Evolutionary conservation across 1,140 invertebrate species (phyloP), one percentile per base, ranked within the genome.

Genomic region (Nasonia longicornis): DNA sequence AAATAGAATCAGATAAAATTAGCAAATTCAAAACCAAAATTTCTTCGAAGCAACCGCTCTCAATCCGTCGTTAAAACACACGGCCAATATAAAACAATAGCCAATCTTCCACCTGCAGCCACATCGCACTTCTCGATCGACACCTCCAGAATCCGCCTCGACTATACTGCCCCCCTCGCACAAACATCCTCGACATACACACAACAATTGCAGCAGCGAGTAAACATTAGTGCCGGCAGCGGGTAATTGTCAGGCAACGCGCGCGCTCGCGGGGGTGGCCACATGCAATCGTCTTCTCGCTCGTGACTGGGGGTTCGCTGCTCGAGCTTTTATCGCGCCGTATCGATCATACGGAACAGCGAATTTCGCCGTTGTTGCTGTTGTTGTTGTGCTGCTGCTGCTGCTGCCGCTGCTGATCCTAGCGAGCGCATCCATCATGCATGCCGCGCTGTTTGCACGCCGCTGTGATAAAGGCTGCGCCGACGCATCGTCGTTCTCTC

Each of bases 271-370:
- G 0, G 45, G 45, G 0, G 26, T 26, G 26, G 45, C 14, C 64
- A 35, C 77, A 70, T 64, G 79, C 42, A 80, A 75, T 80, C 72
- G 72, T 76, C 64, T 80, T 80, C 29, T 29, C 38, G 12, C 35
- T 73, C 64, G 38, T 48, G 63, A 69, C 42, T 77, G 58, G 26
- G 74, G 29, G 38, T 38, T 48, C 45, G 11, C 45, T 58, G 38
- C 20, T 58, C 52, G 14, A 16, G 16, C 66, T 67, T 67, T 67
- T 67, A 67, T 67, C 66, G 29, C 29, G 22, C 31, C 66, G 66
- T 67, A 67, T 67, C 26, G 66, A 67, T 67, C 66, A 31, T 58
- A 58, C 52, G 52, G 20, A 58, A 58, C 6, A 58, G 52, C 52
- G 52, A 58, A 20, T n/a, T 58, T 58, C 52, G 16, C 52, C 16